Base-by-base conservation (phyloP, 2,888 invertebrate genomes). In the Epistrophe eligans region DNA sequence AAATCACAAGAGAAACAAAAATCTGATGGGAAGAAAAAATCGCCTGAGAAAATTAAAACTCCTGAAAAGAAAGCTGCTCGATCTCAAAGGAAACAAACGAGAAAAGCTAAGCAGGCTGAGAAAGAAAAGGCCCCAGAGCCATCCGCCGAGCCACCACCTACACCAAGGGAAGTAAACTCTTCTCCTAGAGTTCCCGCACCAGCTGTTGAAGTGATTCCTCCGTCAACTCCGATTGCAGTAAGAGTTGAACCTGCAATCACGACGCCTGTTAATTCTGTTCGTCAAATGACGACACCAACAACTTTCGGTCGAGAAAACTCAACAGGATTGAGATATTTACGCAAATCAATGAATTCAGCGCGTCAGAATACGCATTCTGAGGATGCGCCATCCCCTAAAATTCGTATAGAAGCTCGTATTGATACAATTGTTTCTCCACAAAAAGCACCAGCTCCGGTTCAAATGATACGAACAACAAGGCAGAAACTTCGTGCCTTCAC, bases 251-350 rank as follows among this genome's bases (percentile, higher is more conserved):
- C 35, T 15, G 13, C 50, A 35, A 50, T 24, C 8, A 35, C 9
- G 9, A 62, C 70, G 2, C 52, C 55, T 24, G 9, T 15, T 13
- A 70, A 64, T 40, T 28, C 55, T 28, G 4, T 60, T 8, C 82
- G 73, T 40, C 48, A 32, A 13, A 48, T 67, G 28, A 66, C 76
- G 1, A 89, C 88, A 35, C 90, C 90, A n/a, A 91, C 91, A 35
- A 91, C 90, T 7, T 90, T 89, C 77, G 91, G 91, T 0, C 89
- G 89, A 3, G 89, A 90, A 19, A 91, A 91, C 80, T 88, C 88
- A 40, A 89, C 90, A 8, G 89, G 89, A 10, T 87, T 90, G 67
- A 83, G 90, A 19, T 89, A 90, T 80, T 67, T 91, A 45, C 89
- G 91, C 4, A 90, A 90, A 81, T 91, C 91, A 10, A 71, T 91